Percentiles rank a stretch among this genome's conserved stretches.
phyloP scores from a whole-genome alignment of 2,113 vertebrate species.

The Dendropsophus ebraccatus region DNA sequence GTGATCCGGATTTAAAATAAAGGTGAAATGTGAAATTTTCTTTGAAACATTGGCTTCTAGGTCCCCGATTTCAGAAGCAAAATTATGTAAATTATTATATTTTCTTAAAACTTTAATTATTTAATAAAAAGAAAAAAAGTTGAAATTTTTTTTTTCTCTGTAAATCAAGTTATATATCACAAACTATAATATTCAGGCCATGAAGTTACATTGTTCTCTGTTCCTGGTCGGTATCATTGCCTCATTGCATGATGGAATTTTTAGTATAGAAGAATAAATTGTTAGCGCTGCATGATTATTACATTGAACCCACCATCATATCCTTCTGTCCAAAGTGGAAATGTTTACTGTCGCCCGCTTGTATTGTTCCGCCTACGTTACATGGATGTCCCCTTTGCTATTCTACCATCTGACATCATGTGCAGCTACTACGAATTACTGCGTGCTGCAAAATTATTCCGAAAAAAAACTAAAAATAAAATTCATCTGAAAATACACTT shows the following conservation, averaged over 20 bases:
- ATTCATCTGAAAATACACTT: background rate
- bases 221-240: background rate
- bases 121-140: background rate
- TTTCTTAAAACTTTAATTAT: background rate
- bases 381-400: background rate
- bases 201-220: background rate
- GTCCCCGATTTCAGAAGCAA: background rate
- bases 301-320: background rate
- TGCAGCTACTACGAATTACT: background rate
- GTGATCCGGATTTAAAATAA: background rate
- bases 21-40: slow-evolving; percentile 10
- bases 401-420: slow-evolving; percentile 6
- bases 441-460: background rate
- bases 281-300: slow-evolving; percentile 41
- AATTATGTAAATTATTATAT: background rate
- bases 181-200: background rate
- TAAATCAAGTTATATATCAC: background rate
- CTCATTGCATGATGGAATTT: slow-evolving; percentile 25
- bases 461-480: background rate
- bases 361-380: background rate
- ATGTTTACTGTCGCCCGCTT: background rate
- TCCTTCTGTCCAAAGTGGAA: background rate
- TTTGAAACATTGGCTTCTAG: background rate
- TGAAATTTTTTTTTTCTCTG: background rate
- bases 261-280: background rate